Evolutionary conservation across 2,888 invertebrate genomes (phyloP).

Genomic region (Linyphia triangularis): DNA sequence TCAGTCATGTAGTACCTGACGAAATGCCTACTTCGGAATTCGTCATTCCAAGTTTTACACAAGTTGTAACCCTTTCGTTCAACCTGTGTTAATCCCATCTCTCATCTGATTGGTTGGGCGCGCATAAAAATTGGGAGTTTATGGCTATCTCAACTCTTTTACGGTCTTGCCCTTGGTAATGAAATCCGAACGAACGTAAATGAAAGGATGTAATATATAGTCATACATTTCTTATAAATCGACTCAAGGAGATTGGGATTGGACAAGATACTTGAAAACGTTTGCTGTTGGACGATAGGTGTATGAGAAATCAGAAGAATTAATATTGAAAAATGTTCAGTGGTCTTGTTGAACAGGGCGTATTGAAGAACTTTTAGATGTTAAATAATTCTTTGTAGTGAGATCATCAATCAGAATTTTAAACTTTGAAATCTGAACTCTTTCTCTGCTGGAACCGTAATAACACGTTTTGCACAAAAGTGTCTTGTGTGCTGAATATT

Average conservation of each 20-base stretch:
- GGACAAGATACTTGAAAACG: too few relatives aligned
- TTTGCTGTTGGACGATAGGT: conserved; percentile 6
- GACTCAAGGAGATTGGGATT: too few relatives aligned
- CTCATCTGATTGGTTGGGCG: conserved; percentile 45
- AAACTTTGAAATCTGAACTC: too few relatives aligned
- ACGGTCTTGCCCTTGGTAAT: conserved; percentile 34
- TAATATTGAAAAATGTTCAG: too few relatives aligned
- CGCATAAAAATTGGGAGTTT: conserved; percentile 58
- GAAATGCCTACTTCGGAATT: conserved; percentile 64
- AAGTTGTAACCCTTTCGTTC: conserved; percentile 57
- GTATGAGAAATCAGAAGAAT: conserved; percentile 51
- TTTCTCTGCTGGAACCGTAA: too few relatives aligned
- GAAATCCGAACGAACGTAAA: conserved; percentile 22
- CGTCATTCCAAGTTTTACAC: conserved; percentile 56
- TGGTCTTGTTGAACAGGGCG: too few relatives aligned
- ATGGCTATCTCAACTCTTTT: conserved; percentile 43
- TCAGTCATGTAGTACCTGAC: conserved; percentile 51
- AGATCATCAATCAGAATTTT: too few relatives aligned
- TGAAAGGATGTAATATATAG: conserved; percentile 7
- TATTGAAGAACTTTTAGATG: too few relatives aligned
- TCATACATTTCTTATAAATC: conserved; percentile 54
- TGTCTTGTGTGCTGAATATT: too few relatives aligned
- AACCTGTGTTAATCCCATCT: conserved; percentile 43
- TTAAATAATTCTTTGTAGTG: too few relatives aligned
- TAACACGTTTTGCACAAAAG: too few relatives aligned